phyloP scores from a whole-genome alignment of 2,888 invertebrate genomes.

The Limnephilus auricula region DNA sequence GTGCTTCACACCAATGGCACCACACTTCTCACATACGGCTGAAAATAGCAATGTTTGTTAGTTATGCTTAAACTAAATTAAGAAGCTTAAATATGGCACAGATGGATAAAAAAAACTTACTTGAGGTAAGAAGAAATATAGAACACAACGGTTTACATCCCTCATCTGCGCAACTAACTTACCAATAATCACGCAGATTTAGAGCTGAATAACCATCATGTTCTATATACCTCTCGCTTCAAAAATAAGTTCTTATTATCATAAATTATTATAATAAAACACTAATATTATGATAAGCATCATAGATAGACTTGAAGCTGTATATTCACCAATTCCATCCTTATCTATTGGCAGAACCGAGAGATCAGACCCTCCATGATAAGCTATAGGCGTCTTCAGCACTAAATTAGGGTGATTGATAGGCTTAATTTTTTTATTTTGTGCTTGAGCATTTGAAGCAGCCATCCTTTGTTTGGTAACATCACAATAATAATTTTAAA shows the following conservation, averaged over 20 bases:
- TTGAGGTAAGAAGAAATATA: not conserved
- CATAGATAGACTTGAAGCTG: not conserved
- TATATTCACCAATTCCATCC: conserved; percentile 87
- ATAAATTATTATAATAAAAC: not conserved
- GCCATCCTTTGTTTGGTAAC: conserved; percentile 58
- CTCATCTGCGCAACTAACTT: not conserved
- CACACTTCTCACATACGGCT: conserved; percentile 92
- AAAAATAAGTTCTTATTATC: no score
- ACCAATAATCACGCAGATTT: no score
- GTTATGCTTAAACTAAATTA: not conserved
- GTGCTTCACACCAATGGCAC: conserved; percentile 90
- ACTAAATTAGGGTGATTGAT: conserved; percentile 86
- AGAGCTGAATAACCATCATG: no score
- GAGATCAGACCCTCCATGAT: conserved; percentile 88
- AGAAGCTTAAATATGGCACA: not conserved
- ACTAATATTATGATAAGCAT: not conserved
- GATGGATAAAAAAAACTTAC: not conserved
- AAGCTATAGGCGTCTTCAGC: conserved; percentile 87
- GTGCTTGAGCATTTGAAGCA: conserved; percentile 53
- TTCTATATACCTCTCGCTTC: no score
- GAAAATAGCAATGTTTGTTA: conserved; percentile 67
- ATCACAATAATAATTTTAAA: conserved; percentile 50
- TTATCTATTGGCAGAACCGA: conserved; percentile 92
- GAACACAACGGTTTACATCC: not conserved
- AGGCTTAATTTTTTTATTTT: conserved; percentile 81